These are phyloP conservation scores for Myiozetetes cayanensis DNA, from an alignment of 2,113 vertebrate genomes.

Conservation along the genomic window DNA sequence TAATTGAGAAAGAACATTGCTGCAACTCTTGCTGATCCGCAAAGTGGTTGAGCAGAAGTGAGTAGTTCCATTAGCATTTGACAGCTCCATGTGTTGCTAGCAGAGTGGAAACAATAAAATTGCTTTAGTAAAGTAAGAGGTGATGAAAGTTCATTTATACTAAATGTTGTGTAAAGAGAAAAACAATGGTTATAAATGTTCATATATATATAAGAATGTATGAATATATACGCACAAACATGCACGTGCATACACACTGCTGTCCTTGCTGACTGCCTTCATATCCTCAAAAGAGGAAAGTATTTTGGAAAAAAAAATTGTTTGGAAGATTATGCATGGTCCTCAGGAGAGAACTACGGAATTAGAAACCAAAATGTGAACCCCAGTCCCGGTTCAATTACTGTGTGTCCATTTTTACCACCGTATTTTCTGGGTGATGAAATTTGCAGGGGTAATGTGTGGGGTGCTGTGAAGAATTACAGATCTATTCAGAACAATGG, in stretches of 20 bases:
- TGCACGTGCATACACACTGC: not conserved
- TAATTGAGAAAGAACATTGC: not conserved
- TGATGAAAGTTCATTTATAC: not conserved
- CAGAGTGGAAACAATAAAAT: not conserved
- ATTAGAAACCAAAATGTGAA: not conserved
- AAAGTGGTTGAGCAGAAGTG: not conserved
- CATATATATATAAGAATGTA: not conserved
- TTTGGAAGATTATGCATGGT: not conserved
- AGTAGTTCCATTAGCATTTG: not conserved
- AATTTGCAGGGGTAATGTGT: not conserved
- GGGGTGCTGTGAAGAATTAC: not conserved
- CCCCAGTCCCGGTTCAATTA: not conserved
- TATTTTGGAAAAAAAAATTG: not conserved
- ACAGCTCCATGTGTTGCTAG: not conserved
- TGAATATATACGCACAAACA: not conserved
- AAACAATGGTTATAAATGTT: not conserved
- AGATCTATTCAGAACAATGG: not conserved
- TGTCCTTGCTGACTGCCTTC: not conserved
- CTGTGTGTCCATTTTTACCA: not conserved
- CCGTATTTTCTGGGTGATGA: not conserved
- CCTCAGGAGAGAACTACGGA: not conserved
- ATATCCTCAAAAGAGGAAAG: not conserved
- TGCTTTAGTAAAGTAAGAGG: not conserved
- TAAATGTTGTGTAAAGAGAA: not conserved
- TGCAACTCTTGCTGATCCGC: not conserved